Evolutionary conservation across 2,888 invertebrate genomes (phyloP).

Genomic region (Incurvaria masculella): DNA sequence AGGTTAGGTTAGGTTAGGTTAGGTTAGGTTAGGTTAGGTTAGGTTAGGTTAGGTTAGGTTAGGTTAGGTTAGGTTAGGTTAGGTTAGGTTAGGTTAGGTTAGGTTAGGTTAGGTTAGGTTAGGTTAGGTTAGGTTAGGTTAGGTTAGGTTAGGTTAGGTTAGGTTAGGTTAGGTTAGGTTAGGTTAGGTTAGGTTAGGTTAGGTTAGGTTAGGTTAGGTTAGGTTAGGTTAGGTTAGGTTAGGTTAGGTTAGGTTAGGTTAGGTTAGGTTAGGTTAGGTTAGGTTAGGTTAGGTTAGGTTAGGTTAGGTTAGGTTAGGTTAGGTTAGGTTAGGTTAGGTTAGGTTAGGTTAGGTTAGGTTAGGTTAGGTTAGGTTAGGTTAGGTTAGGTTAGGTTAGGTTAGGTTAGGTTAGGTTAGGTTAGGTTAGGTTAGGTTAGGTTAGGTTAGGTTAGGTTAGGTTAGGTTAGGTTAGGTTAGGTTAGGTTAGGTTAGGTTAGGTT

Average conservation of each 20-base stretch:
- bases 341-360: constrained; percentile 2
- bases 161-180: constrained; percentile 2
- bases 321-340: constrained; percentile 2
- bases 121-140: constrained; percentile 2
- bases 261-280: constrained; percentile 2
- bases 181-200: constrained; percentile 2
- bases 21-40: constrained; percentile 2
- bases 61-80: constrained; percentile 2
- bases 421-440: constrained; percentile 2
- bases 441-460: constrained; percentile 2
- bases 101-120: constrained; percentile 2
- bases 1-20: constrained; percentile 2
- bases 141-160: constrained; percentile 2
- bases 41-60: constrained; percentile 2
- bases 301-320: constrained; percentile 2
- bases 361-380: constrained; percentile 2
- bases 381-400: constrained; percentile 2
- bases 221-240: constrained; percentile 2
- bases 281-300: constrained; percentile 2
- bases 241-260: constrained; percentile 2
- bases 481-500: not conserved
- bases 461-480: not conserved
- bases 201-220: constrained; percentile 2
- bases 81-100: constrained; percentile 2
- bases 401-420: constrained; percentile 2